Conservation (phyloP, 2,113 vertebrate species). For the Mesoclemmys tuberculata region DNA sequence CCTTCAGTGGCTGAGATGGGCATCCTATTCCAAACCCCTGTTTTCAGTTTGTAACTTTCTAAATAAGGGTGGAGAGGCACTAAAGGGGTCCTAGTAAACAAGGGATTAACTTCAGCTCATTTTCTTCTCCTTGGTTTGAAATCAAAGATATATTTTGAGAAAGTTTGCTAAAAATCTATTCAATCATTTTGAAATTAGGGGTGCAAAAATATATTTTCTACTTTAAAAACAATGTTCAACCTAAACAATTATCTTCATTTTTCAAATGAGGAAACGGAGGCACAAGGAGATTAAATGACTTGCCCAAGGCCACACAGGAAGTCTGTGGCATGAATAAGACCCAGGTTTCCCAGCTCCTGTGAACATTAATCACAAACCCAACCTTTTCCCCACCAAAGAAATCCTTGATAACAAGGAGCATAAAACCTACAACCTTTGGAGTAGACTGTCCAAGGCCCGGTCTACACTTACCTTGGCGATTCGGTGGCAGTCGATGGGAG, state of each 20-base stretch:
- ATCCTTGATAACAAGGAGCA: neutral
- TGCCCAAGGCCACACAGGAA: neutral
- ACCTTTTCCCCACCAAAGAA: neutral
- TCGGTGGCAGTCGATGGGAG: too few relatives aligned
- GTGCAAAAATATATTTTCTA: neutral
- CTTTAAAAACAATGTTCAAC: neutral
- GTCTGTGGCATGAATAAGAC: neutral
- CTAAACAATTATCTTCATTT: neutral
- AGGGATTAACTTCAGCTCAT: neutral
- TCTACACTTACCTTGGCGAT: too few relatives aligned
- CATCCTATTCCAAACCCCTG: neutral
- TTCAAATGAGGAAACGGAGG: neutral
- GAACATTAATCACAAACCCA: neutral
- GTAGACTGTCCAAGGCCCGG: neutral
- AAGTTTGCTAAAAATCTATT: neutral
- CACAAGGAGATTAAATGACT: neutral
- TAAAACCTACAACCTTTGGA: neutral
- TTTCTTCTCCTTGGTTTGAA: neutral
- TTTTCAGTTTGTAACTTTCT: neutral
- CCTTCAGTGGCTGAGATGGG: neutral
- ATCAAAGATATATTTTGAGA: neutral
- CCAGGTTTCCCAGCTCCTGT: neutral
- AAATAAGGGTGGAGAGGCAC: neutral
- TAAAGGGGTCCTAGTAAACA: neutral
- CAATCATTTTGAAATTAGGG: neutral